Evolutionary conservation across 2,888 invertebrate genomes (phyloP), one percentile per base, ranked within the genome.

Genomic region (Scaptodrosophila latifasciaeformis): DNA sequence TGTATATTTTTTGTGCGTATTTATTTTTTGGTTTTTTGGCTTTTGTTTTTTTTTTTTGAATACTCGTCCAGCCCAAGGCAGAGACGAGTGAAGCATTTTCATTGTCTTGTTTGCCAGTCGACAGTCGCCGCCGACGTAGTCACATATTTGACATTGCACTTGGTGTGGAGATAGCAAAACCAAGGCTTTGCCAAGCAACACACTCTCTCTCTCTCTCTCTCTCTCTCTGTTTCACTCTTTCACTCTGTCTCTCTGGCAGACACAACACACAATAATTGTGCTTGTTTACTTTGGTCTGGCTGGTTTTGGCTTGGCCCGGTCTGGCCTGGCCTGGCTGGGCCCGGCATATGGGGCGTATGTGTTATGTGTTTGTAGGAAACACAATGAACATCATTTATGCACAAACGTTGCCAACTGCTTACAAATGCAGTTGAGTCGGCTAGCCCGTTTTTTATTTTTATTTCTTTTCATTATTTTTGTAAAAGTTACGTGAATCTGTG

Each of bases 131-230:
- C 15, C 49, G 34, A 49, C 39, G 54, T 54, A 63, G 60, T 66
- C 66, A 66, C 77, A 72, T 72, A 74, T 72, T 72, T 75, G 75
- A 75, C 79, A 75, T 75, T 75, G 75, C 72, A 75, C 72, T 78
- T 72, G 78, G 66, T 53, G 53, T 58, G 70, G 59, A 62, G 66
- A 68, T 74, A 75, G 71, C 50, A 70, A 68, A 74, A 70, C 77
- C 48, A 59, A 62, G 67, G 59, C 67, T 52, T n/a, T 35, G 54
- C 67, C 43, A 57, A 35, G 54, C 65, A 37, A 37, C 54, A 45
- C 46, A 49, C 46, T 35, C 7, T 31, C 45, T 18, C 43, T 51
- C 43, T 34, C n/a, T n/a, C n/a, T n/a, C n/a, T n/a, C n/a, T n/a
- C n/a, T n/a, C n/a, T n/a, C n/a, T n/a, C n/a, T n/a, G n/a, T n/a